These are phyloP conservation scores for Erebia epiphron DNA, from an alignment of 2,888 invertebrate species.

Conservation along the genomic window DNA sequence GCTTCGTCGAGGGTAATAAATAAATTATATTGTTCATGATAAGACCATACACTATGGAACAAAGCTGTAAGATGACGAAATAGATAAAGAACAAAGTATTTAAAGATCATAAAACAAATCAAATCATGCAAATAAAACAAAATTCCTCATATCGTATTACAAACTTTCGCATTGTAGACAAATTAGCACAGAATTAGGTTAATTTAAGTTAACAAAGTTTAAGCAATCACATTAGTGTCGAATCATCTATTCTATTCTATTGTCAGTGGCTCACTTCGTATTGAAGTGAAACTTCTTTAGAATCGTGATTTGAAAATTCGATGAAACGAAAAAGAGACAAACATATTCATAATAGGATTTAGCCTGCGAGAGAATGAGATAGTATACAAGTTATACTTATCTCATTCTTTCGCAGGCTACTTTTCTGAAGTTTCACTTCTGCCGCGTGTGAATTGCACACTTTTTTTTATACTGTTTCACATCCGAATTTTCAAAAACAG, in stretches of 20 bases:
- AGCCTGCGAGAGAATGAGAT: too few species aligned
- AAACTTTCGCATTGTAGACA: slow-evolving; percentile 1
- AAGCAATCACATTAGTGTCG: background rate
- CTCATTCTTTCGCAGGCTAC: too few species aligned
- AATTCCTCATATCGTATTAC: background rate
- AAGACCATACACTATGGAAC: background rate
- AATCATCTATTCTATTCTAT: background rate
- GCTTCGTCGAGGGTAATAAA: too few species aligned
- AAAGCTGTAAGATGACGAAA: background rate
- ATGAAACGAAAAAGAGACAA: too few species aligned
- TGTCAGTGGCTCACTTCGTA: background rate
- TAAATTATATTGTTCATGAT: background rate
- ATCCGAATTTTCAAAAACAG: too few species aligned
- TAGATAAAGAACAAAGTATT: background rate
- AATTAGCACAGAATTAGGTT: slow-evolving; percentile 8
- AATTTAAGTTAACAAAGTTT: slow-evolving; percentile 5
- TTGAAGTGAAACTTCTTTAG: too few species aligned
- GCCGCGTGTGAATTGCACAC: too few species aligned
- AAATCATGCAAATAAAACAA: background rate
- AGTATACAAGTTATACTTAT: too few species aligned
- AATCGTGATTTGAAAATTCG: too few species aligned
- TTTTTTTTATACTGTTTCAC: too few species aligned
- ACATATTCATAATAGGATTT: too few species aligned
- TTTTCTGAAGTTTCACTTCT: too few species aligned
- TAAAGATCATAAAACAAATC: slow-evolving; percentile 2